Base-by-base conservation (phyloP, 1,140 invertebrate species). In the Papilio polyxenes region DNA sequence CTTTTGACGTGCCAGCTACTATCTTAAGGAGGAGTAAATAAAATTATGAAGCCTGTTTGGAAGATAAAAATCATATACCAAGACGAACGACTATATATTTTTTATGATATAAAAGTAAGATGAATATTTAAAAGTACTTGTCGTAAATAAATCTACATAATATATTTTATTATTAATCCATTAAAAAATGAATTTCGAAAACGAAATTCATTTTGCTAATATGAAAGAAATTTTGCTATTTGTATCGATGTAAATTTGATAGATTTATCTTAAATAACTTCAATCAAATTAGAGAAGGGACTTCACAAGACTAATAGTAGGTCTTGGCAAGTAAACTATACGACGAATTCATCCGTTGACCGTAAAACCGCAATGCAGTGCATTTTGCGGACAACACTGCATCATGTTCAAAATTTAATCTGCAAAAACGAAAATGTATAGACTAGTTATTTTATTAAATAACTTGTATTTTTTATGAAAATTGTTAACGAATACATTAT, bases 21-120 rank as follows among this genome's bases (percentile, higher is more conserved):
- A 81, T 83, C n/a, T 83, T 82, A 62, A 82, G 81, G 83, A 84
- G 78, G 84, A 87, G 82, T 85, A 87, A 83, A 82, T 82, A 83
- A 83, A 85, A 83, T 85, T 85, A 84, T 83, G 81, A 72, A 81
- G 82, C 82, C 49, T 72, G 81, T 85, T 85, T 62, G 82, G 79
- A 44, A 48, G 7, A 56, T 56, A 56, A 82, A 69, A 11, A 37
- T 72, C 31, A 72, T 37, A 72, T 15, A 72, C 31, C 31, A 15
- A n/a, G 56, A n/a, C n/a, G 56, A n/a, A 59, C 56, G n/a, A 6
- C 8, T 20, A 59, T 59, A 5, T 20, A 59, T 17, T 59, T 20
- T 59, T 59, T 59, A 3, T 59, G n/a, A 59, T 59, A 20, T n/a
- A 7, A 59, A n/a, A 9, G 56, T 13, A 10, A 53, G 6, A 17